A percentile compares a stretch with the other conserved stretches of the same genome.
These are phyloP conservation scores for Urocynchramus pylzowi DNA, from an alignment of 2,113 vertebrate species.

Conservation along the genomic window DNA sequence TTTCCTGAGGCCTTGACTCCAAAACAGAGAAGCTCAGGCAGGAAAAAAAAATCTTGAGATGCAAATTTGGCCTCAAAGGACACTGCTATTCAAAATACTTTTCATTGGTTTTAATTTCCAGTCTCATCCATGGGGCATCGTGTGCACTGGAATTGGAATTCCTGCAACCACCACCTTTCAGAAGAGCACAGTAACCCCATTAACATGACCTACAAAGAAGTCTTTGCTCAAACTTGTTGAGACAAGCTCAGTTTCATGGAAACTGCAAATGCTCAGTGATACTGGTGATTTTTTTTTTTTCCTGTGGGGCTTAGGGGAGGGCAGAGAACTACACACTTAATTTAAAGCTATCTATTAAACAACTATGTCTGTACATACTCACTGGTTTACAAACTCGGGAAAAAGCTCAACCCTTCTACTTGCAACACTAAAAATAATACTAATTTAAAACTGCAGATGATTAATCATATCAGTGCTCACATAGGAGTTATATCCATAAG, in stretches of 20 bases:
- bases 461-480: constrained; percentile 50
- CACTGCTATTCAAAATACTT: constrained; percentile 1
- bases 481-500: constrained; percentile 36
- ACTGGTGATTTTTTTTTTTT: constrained; percentile 8
- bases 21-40: not conserved
- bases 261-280: constrained; percentile 20
- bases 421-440: constrained; percentile 53
- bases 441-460: constrained; percentile 32
- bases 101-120: not conserved
- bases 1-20: not conserved
- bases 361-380: constrained; percentile 28
- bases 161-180: not conserved
- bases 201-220: not conserved
- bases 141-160: not conserved
- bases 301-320: not conserved
- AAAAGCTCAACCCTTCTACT: constrained; percentile 25
- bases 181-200: not conserved
- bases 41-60: not conserved
- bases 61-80: not conserved
- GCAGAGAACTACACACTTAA: constrained; percentile 1
- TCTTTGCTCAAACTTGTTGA: not conserved
- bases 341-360: constrained; percentile 33
- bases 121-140: not conserved
- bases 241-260: not conserved
- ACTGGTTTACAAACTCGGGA: constrained; percentile 21